A percentile compares a stretch with the other conserved stretches of the same genome.
These are phyloP conservation scores for Pegoplata infirma DNA, from an alignment of 2,888 invertebrate genomes.

Conservation along the genomic window DNA sequence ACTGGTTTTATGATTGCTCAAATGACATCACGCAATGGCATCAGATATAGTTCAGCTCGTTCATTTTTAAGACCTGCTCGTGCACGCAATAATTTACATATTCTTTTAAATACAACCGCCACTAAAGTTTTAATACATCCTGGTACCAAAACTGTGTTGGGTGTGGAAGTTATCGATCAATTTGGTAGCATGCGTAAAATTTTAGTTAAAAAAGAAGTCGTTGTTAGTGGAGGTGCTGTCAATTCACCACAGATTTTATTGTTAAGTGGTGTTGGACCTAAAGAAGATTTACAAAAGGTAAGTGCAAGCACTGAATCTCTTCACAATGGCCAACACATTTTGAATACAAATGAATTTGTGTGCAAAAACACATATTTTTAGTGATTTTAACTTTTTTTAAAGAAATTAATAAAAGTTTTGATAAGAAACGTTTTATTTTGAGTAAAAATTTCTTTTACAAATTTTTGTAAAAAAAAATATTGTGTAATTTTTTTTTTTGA, in stretches of 20 bases:
- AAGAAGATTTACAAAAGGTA: constrained; percentile 82
- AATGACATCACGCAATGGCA: constrained; percentile 91
- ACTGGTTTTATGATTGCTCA: constrained; percentile 93
- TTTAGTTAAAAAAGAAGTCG: constrained; percentile 89
- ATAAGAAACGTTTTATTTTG: too few species aligned
- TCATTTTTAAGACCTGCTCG: constrained; percentile 90
- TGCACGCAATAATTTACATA: constrained; percentile 87
- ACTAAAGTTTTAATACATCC: constrained; percentile 87
- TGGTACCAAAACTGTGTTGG: constrained; percentile 85
- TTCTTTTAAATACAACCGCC: constrained; percentile 90
- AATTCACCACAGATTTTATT: constrained; percentile 96
- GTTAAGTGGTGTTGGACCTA: constrained; percentile 92
- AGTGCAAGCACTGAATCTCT: too few species aligned
- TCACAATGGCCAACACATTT: too few species aligned
- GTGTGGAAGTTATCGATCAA: constrained; percentile 82
- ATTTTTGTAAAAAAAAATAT: too few species aligned
- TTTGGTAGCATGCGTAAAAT: constrained; percentile 81
- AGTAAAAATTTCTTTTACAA: too few species aligned
- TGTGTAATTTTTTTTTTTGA: too few species aligned
- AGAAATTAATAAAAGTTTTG: too few species aligned
- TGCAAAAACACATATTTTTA: too few species aligned
- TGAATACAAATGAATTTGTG: too few species aligned
- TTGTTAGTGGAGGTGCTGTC: constrained; percentile 89
- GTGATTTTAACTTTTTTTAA: too few species aligned
- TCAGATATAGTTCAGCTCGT: constrained; percentile 88